Percentiles rank a stretch among this genome's conserved stretches.
These are phyloP conservation scores for Stegastes partitus DNA, from an alignment of 2,113 vertebrate species.

Conservation along the genomic window DNA sequence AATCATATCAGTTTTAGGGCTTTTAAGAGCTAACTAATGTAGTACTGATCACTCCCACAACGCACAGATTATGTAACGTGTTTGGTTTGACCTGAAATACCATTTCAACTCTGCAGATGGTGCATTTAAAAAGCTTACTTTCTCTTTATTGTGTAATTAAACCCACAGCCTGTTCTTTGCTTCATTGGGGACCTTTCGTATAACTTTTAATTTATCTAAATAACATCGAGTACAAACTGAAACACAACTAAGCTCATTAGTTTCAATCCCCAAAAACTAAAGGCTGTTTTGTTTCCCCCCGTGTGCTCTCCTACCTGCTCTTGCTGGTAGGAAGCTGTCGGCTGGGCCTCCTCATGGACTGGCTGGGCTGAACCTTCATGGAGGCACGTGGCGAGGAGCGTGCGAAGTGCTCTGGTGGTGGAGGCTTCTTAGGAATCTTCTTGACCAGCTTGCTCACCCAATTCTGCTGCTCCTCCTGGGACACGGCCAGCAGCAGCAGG, in stretches of 20 bases:
- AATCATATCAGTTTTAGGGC: too few relatives aligned
- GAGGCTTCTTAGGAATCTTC: conserved; percentile 98
- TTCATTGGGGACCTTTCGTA: too few relatives aligned
- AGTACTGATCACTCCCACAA: too few relatives aligned
- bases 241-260: too few relatives aligned
- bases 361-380: conserved; percentile 95
- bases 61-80: too few relatives aligned
- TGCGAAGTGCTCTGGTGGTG: conserved; percentile 91
- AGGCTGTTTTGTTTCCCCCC: neutral
- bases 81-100: too few relatives aligned
- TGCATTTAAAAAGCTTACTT: too few relatives aligned
- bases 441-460: conserved; percentile 98
- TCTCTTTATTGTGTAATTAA: neutral
- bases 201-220: neutral
- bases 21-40: too few relatives aligned
- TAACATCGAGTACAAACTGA: neutral
- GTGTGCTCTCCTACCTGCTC: conserved; percentile 88
- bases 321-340: conserved; percentile 95
- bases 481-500: conserved; percentile 93
- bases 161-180: neutral
- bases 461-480: conserved; percentile 98
- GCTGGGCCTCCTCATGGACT: conserved; percentile 94
- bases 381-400: conserved; percentile 96
- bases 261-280: neutral
- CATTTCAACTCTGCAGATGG: too few relatives aligned